Base-by-base conservation (phyloP, 2,113 vertebrate species). In the Podocnemis expansa region DNA sequence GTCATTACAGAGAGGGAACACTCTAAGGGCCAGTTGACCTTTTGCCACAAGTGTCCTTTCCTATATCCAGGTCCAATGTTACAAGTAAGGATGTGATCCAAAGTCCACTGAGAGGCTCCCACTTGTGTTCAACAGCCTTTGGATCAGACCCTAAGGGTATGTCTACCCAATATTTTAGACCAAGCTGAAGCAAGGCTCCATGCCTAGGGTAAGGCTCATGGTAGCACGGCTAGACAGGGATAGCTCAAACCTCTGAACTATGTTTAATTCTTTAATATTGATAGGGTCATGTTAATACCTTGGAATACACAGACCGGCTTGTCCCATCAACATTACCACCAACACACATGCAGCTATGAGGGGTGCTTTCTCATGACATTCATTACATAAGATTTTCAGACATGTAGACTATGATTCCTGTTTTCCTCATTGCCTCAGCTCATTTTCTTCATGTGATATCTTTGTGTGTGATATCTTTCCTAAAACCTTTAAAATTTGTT, bases 1-100 rank as follows among this genome's bases (percentile, higher is more conserved):
- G 43, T 13, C 47, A 43, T 0, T 29, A 47, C n/a, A n/a, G 12
- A n/a, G 27, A 22, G 8, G 41, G 6, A 56, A n/a, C 55, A 7
- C 13, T 11, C 0, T 25, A n/a, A 81, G 52, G 51, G 27, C 91
- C 47, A 76, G 73, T 19, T 24, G 47, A 13, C 31, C 75, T 34
- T 25, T 25, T 84, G 58, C 43, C 17, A 38, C 54, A 73, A 73
- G 58, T 41, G 47, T 47, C 47, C 76, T 91, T 12, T 10, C 51
- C 16, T 5, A 8, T 1, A 4, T 0, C 0, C 29, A 70, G 54
- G n/a, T 54, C 25, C 11, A 31, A 2, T 31, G 38, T 27, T 54
- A 27, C 10, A 73, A 47, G 1, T 31, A 34, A 0, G 2, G 45
- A 73, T 0, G 3, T 10, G 58, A 88, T 86, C 6, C 54, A 1